Conservation (phyloP, 2,797 vertebrate species). For the Sphenodon punctatus region DNA sequence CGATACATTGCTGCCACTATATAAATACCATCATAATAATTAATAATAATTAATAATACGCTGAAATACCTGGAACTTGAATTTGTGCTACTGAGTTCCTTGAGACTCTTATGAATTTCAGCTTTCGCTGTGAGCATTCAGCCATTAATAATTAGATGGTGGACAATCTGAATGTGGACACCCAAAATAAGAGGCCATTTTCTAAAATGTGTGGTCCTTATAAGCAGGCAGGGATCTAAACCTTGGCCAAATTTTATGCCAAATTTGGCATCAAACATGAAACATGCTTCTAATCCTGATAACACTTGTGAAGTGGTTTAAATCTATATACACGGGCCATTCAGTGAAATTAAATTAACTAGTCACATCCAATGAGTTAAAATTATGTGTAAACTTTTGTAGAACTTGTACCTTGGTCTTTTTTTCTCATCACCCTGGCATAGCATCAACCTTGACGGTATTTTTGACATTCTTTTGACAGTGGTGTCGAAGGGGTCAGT, state of each 20-base stretch:
- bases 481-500: constrained; percentile 97
- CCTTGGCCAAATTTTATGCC: neutral
- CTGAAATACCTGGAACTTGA: too few relatives aligned
- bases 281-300: too few relatives aligned
- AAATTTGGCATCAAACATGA: too few relatives aligned
- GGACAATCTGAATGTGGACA: neutral
- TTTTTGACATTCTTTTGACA: constrained; percentile 65
- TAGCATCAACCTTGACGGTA: constrained; percentile 17
- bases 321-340: too few relatives aligned
- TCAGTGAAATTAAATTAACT: neutral
- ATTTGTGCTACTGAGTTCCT: too few relatives aligned
- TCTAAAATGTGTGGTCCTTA: neutral
- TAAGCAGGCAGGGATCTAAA: neutral
- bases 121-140: too few relatives aligned
- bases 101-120: too few relatives aligned
- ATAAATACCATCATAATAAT: too few relatives aligned
- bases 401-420: neutral
- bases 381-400: neutral
- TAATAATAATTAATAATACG: too few relatives aligned
- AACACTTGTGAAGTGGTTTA: too few relatives aligned
- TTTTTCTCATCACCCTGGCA: neutral
- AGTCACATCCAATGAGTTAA: neutral
- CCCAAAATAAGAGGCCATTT: neutral
- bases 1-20: too few relatives aligned
- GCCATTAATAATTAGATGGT: neutral